These are phyloP conservation scores for Dinomys branickii DNA, from an alignment of 2,113 vertebrate genomes.

Conservation along the genomic window DNA sequence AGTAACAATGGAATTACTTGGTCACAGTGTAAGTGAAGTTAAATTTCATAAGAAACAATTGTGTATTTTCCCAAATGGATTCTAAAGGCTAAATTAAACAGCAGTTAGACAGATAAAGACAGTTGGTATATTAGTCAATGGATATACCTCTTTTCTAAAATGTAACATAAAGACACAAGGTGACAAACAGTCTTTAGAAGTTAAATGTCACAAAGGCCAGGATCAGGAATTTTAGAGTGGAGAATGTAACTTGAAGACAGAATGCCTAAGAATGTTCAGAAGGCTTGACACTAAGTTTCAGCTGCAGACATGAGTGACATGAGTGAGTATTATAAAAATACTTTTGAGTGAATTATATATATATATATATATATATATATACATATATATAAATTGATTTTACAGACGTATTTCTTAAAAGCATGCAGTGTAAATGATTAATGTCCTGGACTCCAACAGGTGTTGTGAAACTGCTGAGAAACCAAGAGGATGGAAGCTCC, in stretches of 20 bases:
- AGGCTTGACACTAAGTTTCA: background rate
- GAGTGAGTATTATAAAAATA: background rate
- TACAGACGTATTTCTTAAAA: background rate
- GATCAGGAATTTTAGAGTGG: background rate
- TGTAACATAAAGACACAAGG: background rate
- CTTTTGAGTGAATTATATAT: background rate
- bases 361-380: background rate
- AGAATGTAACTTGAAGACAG: background rate
- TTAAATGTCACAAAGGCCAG: background rate
- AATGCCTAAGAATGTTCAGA: background rate
- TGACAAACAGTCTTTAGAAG: background rate
- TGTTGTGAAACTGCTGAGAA: background rate
- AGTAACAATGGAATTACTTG: background rate
- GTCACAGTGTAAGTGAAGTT: background rate
- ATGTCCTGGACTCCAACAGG: background rate
- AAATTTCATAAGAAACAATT: background rate
- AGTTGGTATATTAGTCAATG: background rate
- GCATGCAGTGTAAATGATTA: background rate
- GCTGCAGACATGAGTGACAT: background rate
- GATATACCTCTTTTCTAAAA: background rate
- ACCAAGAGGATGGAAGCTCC: background rate
- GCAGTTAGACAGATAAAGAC: background rate
- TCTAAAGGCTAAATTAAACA: constrained; percentile 4
- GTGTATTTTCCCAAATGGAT: background rate
- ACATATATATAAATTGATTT: background rate